Base-by-base conservation (phyloP, 2,888 invertebrate species). In the Caenorhabditis wallacei region DNA sequence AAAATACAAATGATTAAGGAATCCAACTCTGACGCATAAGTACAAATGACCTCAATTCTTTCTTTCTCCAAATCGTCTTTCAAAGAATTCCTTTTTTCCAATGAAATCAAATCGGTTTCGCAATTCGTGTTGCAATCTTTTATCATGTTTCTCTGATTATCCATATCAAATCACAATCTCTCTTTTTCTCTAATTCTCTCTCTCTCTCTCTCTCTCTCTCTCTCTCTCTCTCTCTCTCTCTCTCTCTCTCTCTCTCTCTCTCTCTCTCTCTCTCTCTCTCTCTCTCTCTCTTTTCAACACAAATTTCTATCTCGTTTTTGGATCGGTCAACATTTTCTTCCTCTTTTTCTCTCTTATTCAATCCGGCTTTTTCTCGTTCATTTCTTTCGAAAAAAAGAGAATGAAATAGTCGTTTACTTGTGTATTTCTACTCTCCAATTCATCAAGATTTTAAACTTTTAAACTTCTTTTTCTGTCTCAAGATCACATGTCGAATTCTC, bases 141-240 rank as follows among this genome's bases (percentile, higher is more conserved):
- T 18, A 35, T 35, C 37, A 20, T 22, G 11, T 37, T 13, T 43
- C 51, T 35, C 61, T 76, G 76, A 76, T 76, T 76, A 76, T 76
- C 76, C 76, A 69, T 76, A 76, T 76, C 76, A 76, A 76, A 76
- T 76, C 76, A 76, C 61, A 51, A 48, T 51, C 59, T 76, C 76
- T 69, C 66, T n/a, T 20, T 51, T 1, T 2, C 20, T 30, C 40
- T 10, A n/a, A 13, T 16, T 48, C 16, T 40, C 40, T 40, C 40
- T 40, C 30, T 30, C 30, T 30, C 30, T 30, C 30, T 30, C 8
- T 30, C 8, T 30, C 30, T 30, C 30, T 30, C 30, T 30, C 30
- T 30, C 30, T 30, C 30, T 30, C 30, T 5, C 46, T 61, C 43
- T 26, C 35, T 40, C 26, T 59, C 37, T 68, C 61, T 68, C 76